Evolutionary conservation across 2,888 invertebrate genomes (phyloP).

Genomic region (Acleris laterana): DNA sequence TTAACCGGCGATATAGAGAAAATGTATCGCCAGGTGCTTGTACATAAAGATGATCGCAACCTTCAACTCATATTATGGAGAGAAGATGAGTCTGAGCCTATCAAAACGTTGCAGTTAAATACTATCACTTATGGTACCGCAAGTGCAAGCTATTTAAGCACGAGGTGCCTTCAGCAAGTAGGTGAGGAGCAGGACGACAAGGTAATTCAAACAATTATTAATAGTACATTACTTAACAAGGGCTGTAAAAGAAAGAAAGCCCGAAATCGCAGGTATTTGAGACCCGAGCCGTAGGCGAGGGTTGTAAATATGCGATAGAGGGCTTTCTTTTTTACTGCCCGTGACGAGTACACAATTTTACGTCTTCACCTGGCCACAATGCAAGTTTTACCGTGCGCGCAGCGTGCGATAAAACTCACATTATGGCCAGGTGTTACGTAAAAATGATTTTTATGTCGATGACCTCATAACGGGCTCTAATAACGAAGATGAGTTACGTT

Average conservation of each 20-base stretch:
- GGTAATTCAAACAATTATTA: constrained; percentile 32
- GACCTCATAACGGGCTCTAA: constrained; percentile 39
- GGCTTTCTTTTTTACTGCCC: too few species aligned
- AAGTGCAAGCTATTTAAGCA: constrained; percentile 39
- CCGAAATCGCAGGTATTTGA: too few species aligned
- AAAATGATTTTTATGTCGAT: constrained; percentile 40
- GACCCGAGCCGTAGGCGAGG: too few species aligned
- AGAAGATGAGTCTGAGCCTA: constrained; percentile 30
- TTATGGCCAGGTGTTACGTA: too few species aligned
- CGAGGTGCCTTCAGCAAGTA: constrained; percentile 39
- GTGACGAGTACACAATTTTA: too few species aligned
- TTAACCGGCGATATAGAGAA: constrained; percentile 11
- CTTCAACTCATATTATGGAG: constrained; percentile 18
- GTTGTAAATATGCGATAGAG: too few species aligned
- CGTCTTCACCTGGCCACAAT: too few species aligned
- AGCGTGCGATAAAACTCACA: too few species aligned
- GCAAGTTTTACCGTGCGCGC: too few species aligned
- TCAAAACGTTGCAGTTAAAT: constrained; percentile 34
- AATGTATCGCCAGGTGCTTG: constrained; percentile 17
- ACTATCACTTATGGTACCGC: constrained; percentile 42
- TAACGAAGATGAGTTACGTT: constrained; percentile 22
- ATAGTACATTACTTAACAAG: too few species aligned
- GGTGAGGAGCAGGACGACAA: constrained; percentile 37
- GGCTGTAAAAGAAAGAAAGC: too few species aligned
- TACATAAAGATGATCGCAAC: neutral